Percentiles rank a stretch among this genome's conserved stretches.
Evolutionary conservation across 1,140 invertebrate species (phyloP).

Genomic region (Littorina saxatilis): DNA sequence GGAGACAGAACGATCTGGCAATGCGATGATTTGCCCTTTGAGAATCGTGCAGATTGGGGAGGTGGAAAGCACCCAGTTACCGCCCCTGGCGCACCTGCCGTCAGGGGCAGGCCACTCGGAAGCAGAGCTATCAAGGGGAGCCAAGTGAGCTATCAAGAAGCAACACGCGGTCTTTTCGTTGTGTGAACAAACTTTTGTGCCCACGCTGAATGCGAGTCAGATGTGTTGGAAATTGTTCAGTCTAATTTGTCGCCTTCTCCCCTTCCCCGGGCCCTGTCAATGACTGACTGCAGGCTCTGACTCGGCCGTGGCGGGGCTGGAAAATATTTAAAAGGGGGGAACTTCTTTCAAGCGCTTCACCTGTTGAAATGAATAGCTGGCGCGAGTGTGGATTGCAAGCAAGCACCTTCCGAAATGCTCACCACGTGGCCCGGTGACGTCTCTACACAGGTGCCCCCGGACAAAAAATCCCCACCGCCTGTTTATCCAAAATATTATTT

Average conservation of each 20-base stretch:
- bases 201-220: slow-evolving; percentile 23
- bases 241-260: not conserved
- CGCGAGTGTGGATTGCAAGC: not conserved
- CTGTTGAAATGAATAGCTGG: slow-evolving; percentile 23
- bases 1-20: slow-evolving; percentile 3
- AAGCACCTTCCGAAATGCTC: slow-evolving; percentile 1
- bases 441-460: not conserved
- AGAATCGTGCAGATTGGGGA: not conserved
- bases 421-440: slow-evolving; percentile 17
- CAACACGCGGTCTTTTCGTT: slow-evolving; percentile 14
- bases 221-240: slow-evolving; percentile 19
- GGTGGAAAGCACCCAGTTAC: slow-evolving; percentile 14
- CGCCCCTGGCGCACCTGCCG: slow-evolving; percentile 24
- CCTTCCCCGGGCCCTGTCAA: not conserved
- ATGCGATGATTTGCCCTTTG: slow-evolving; percentile 11
- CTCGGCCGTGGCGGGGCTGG: not conserved
- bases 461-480: not conserved
- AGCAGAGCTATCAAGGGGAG: not conserved
- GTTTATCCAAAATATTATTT: slow-evolving; percentile 31
- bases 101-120: not conserved
- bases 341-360: slow-evolving; percentile 4
- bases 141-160: not conserved
- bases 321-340: not conserved
- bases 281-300: not conserved
- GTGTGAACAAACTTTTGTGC: slow-evolving; percentile 27